Conservation (phyloP, 2,888 invertebrate genomes). For the Lepidocyrtinus sp. region DNA sequence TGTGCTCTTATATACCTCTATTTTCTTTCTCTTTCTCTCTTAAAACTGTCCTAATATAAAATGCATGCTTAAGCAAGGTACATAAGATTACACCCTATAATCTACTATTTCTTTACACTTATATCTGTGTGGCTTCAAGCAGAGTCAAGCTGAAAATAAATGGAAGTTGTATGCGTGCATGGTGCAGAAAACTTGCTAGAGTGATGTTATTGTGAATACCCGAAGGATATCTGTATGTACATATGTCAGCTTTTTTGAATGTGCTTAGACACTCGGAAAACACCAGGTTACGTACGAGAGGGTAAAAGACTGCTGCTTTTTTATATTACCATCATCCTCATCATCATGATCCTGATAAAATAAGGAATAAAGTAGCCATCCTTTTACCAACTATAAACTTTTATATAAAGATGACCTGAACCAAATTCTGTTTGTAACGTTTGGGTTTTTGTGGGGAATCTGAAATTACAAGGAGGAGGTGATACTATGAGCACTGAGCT, state of each 20-base stretch:
- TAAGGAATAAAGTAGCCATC: slow-evolving; percentile 6
- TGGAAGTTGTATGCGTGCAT: background rate
- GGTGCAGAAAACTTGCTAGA: too few relatives aligned
- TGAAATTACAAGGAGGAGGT: background rate
- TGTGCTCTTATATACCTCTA: background rate
- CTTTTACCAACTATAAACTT: background rate
- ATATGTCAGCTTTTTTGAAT: slow-evolving; percentile 58
- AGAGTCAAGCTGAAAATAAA: background rate
- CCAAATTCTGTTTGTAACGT: too few relatives aligned
- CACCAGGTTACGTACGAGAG: slow-evolving; percentile 53
- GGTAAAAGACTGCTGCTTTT: slow-evolving; percentile 57
- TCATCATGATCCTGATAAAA: slow-evolving; percentile 37
- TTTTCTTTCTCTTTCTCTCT: background rate
- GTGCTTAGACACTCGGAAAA: slow-evolving; percentile 47
- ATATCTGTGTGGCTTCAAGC: background rate
- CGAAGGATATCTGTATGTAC: slow-evolving; percentile 54
- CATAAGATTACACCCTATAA: too few relatives aligned
- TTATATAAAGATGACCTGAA: background rate
- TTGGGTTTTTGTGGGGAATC: background rate
- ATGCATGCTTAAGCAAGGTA: background rate
- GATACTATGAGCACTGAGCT: background rate
- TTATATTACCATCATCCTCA: slow-evolving; percentile 47
- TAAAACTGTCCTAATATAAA: background rate
- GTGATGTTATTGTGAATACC: slow-evolving; percentile 33
- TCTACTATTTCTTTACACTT: background rate